phyloP scores from a whole-genome alignment of 2,797 vertebrate species.

The Liasis olivaceus region DNA sequence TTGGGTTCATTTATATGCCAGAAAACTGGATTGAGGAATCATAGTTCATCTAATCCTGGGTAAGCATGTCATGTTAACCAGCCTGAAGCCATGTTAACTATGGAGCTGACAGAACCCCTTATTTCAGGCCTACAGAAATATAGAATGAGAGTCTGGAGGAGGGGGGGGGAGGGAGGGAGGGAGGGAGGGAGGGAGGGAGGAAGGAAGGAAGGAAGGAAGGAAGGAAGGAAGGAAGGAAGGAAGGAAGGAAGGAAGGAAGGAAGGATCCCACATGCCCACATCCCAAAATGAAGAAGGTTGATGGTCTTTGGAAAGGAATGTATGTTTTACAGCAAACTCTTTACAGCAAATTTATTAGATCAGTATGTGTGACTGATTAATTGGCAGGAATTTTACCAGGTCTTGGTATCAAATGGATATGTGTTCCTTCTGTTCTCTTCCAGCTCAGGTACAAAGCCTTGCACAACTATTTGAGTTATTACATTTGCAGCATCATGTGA shows the following conservation, averaged over 20 bases:
- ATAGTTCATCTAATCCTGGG: too few species aligned
- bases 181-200: neutral
- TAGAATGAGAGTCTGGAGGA: neutral
- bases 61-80: too few species aligned
- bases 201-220: neutral
- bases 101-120: neutral
- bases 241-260: neutral
- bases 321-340: neutral
- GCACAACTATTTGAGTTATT: neutral
- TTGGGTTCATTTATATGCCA: neutral
- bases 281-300: neutral
- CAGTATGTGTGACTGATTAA: neutral
- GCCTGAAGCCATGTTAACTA: neutral
- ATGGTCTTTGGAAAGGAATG: neutral
- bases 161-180: neutral
- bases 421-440: neutral
- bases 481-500: neutral
- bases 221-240: neutral
- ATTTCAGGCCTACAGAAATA: neutral
- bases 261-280: neutral
- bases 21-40: neutral
- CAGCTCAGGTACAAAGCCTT: neutral
- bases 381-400: neutral
- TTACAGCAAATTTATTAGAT: neutral
- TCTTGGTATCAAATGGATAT: neutral